Evolutionary conservation across 2,888 invertebrate genomes (phyloP).

Genomic region (Archaeoteleia sp.): DNA sequence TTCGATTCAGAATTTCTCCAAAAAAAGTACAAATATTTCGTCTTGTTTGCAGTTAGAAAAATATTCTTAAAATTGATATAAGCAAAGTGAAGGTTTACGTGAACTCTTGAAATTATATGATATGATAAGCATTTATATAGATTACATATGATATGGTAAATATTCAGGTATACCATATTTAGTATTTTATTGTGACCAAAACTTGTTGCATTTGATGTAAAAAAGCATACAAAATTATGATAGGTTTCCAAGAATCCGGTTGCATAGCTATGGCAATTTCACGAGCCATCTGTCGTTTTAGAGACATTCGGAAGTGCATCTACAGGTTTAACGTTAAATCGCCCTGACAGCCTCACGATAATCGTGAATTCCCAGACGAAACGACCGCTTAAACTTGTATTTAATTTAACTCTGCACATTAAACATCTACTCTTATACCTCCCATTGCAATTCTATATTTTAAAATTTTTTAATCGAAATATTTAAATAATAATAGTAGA

Average conservation of each 20-base stretch:
- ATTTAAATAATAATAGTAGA: no score
- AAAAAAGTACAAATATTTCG: no score
- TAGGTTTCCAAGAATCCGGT: constrained; percentile 46
- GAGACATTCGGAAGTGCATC: constrained; percentile 50
- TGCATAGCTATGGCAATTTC: constrained; percentile 47
- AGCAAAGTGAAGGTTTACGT: no score
- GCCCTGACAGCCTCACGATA: constrained; percentile 48
- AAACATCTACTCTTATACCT: no score
- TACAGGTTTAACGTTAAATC: constrained; percentile 45
- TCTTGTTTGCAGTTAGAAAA: no score
- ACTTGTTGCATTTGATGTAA: constrained; percentile 14
- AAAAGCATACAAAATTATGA: constrained; percentile 27
- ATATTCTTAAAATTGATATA: no score
- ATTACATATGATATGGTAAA: no score
- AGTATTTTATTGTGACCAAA: constrained; percentile 27
- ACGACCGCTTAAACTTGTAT: constrained; percentile 32
- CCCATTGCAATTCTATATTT: neutral
- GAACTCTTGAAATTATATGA: no score
- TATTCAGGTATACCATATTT: no score
- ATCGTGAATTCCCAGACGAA: constrained; percentile 50
- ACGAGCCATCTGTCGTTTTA: constrained; percentile 41
- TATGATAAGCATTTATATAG: no score
- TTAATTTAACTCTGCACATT: no score
- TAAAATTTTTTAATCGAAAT: neutral
- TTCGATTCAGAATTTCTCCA: no score